phyloP scores from a whole-genome alignment of 1,140 invertebrate species.

The Limonius californicus region DNA sequence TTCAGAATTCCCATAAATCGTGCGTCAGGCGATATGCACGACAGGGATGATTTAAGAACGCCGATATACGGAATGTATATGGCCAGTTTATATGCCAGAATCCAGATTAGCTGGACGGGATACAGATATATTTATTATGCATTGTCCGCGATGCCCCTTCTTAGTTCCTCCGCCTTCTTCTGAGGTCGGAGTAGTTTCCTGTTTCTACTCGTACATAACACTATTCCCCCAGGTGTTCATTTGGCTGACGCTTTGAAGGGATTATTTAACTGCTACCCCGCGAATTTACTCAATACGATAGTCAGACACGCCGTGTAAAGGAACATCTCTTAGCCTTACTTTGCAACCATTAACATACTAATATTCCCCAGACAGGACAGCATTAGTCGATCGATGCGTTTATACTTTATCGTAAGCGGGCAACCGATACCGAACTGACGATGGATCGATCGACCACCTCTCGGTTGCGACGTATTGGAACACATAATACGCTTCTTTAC shows the following conservation, averaged over 20 bases:
- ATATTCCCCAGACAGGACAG: slow-evolving; percentile 32
- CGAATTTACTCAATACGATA: slow-evolving; percentile 44
- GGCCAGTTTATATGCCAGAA: slow-evolving; percentile 32
- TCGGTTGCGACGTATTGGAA: not conserved
- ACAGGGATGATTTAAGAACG: slow-evolving; percentile 22
- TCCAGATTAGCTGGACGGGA: slow-evolving; percentile 27
- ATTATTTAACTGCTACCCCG: slow-evolving; percentile 43
- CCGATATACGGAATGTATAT: slow-evolving; percentile 33
- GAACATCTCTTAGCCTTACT: slow-evolving; percentile 40
- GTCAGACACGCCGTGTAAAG: slow-evolving; percentile 41
- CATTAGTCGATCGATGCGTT: slow-evolving; percentile 35
- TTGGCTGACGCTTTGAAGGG: slow-evolving; percentile 43
- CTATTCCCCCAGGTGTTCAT: slow-evolving; percentile 40
- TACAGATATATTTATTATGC: not conserved
- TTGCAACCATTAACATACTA: slow-evolving; percentile 40
- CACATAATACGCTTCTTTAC: slow-evolving; percentile 20
- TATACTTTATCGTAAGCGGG: slow-evolving; percentile 10
- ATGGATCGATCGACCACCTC: slow-evolving; percentile 6
- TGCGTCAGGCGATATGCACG: slow-evolving; percentile 14
- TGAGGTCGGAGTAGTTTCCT: not conserved
- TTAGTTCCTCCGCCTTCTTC: too few relatives aligned
- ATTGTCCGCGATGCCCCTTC: not conserved
- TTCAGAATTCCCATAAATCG: slow-evolving; percentile 18
- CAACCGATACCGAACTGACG: slow-evolving; percentile 11
- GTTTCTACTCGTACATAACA: not conserved